Base-by-base conservation (phyloP, 2,888 invertebrate species). In the Limnephilus marmoratus region DNA sequence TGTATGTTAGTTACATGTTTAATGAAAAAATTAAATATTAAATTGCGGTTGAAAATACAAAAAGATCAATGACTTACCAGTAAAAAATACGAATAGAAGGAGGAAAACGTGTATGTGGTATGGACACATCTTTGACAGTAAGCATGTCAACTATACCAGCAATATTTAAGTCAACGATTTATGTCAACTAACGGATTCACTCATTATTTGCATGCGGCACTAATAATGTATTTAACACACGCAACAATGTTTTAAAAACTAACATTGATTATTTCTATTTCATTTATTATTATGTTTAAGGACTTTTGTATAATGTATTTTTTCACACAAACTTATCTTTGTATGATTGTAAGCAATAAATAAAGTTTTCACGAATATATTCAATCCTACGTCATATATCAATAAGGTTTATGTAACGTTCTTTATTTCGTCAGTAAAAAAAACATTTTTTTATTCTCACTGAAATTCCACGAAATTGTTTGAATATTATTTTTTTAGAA, bases 111-210 rank as follows among this genome's bases (percentile, higher is more conserved):
- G 92, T 85, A 91, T 93, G 89, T 90, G 81, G 85, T 92, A 91
- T 88, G 90, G 90, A 92, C 92, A 91, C 93, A 93, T 93, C 68
- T n/a, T 93, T 91, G 88, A 91, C 90, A 86, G 90, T 53, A 90
- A 83, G 91, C 91, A 93, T 93, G 90, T 89, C 92, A 92, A 81
- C 29, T 91, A 68, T 49, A 90, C 83, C 24, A n/a, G 49, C 80
- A 92, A 82, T 90, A 87, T 53, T 91, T 81, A 81, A 91, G 85
- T 83, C 31, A 85, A 81, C 53, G 53, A 24, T 90, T 81, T 37
- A 49, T 85, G 91, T 93, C 93, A 93, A 93, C 93, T 93, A 85
- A 92, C 92, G 31, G 93, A 93, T 90, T 93, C 93, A 93, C 93
- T 91, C 93, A 93, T 93, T 90, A 86, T 85, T 85, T 87, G 81